Conservation (phyloP, 2,113 vertebrate species). For the Myotis brandtii region DNA sequence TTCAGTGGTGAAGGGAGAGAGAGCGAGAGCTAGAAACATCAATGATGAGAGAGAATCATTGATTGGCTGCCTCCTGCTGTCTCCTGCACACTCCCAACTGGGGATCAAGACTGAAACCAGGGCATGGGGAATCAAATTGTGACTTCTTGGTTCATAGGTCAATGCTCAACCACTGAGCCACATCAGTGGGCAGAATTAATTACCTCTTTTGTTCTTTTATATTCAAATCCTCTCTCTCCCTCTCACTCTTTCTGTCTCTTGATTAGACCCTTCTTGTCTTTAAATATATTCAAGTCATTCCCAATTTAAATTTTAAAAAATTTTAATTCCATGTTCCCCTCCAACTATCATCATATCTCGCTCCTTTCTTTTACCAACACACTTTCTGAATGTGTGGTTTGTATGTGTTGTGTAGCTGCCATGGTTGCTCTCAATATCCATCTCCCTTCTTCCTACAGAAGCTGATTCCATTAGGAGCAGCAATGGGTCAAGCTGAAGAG, state of each 20-base stretch:
- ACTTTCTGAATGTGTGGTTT: neutral
- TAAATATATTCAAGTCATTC: conserved; percentile 45
- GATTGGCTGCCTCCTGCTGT: too few relatives aligned
- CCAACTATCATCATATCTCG: neutral
- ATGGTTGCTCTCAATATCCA: neutral
- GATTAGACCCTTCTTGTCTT: neutral
- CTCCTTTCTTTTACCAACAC: conserved; percentile 3
- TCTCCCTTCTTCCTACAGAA: neutral
- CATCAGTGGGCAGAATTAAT: neutral
- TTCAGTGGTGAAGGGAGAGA: too few relatives aligned
- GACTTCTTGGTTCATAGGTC: too few relatives aligned
- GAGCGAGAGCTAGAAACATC: too few relatives aligned
- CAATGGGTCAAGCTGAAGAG: neutral
- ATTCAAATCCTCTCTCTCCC: neutral
- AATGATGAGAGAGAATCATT: too few relatives aligned
- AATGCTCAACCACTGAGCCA: too few relatives aligned
- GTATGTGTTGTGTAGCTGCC: neutral
- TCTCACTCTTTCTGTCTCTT: neutral
- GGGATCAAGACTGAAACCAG: too few relatives aligned
- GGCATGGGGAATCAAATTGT: too few relatives aligned
- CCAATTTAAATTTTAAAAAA: neutral
- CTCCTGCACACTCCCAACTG: too few relatives aligned
- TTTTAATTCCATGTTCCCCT: neutral
- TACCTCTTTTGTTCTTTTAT: neutral
- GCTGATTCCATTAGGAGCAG: neutral